These are phyloP conservation scores for Aphrocallistes beatrix DNA, from an alignment of 37 sponge, comb jelly and placozoan species.

Conservation along the genomic window DNA sequence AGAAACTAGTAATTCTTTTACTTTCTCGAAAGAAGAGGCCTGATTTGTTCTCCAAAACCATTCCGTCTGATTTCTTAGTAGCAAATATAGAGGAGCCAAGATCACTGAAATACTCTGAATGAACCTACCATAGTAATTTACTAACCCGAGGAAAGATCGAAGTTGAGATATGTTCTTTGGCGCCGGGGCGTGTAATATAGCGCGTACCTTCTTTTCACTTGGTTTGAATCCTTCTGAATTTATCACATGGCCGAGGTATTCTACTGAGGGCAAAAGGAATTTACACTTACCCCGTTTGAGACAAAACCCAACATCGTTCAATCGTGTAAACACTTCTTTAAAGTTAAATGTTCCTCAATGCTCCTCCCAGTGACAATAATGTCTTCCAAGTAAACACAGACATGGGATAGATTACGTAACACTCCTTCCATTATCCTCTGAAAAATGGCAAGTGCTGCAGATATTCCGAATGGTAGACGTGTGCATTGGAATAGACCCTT, in stretches of 20 bases:
- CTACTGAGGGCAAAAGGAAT: background rate
- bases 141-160: background rate
- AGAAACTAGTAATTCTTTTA: slow-evolving; percentile 17
- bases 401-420: slow-evolving; percentile 7
- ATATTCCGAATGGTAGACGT: slow-evolving; percentile 21
- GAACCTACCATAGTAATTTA: slow-evolving; percentile 14
- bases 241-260: too few relatives aligned
- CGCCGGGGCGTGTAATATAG: background rate
- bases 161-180: background rate
- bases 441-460: slow-evolving; percentile 23
- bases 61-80: slow-evolving; percentile 11
- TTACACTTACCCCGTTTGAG: slow-evolving; percentile 2
- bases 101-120: background rate
- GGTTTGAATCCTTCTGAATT: background rate
- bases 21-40: slow-evolving; percentile 19
- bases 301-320: background rate
- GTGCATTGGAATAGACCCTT: slow-evolving; percentile 23
- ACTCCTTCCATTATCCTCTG: slow-evolving; percentile 16
- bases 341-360: slow-evolving; percentile 17
- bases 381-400: slow-evolving; percentile 21
- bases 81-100: slow-evolving; percentile 24
- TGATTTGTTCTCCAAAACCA: slow-evolving; percentile 11
- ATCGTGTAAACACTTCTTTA: background rate
- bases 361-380: slow-evolving; percentile 20
- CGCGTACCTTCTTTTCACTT: background rate